Evolutionary conservation across 2,888 invertebrate species (phyloP), one percentile per base, ranked within the genome.

Genomic region (Morpho deidamia): DNA sequence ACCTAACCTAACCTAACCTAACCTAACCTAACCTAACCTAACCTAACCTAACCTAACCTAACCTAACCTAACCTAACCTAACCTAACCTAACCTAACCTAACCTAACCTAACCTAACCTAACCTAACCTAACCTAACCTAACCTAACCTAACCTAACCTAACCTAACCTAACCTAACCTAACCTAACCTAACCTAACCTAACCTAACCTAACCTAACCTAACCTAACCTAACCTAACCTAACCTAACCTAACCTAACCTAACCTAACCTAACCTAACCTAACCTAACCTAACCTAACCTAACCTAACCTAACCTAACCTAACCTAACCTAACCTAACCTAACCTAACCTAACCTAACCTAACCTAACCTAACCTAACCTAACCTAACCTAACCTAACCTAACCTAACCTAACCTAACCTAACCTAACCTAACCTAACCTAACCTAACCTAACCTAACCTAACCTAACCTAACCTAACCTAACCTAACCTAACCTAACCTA

Each of bases 401-500:
- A 41, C 41, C 41, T 41, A 41, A 41, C 41, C 41, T 41, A 41
- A 41, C 41, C 41, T 41, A 41, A 41, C 41, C 41, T 41, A 41
- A 41, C 41, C 41, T 41, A 41, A 41, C 41, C 41, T 41, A 41
- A 41, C 41, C 41, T 41, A 41, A 41, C 41, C 41, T 41, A 41
- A 3, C 41, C 4, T 8, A 41, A 2, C 14, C 1, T 14, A 4
- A 1, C 4, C 14, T 4, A n/a, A n/a, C n/a, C 46, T n/a, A n/a
- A n/a, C n/a, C n/a, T n/a, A n/a, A n/a, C n/a, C n/a, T 46, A 43
- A 42, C 47, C 53, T 42, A 40, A 47, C 47, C n/a, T n/a, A 51
- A 46, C n/a, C n/a, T n/a, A n/a, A n/a, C n/a, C n/a, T n/a, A n/a
- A n/a, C n/a, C n/a, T n/a, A n/a, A n/a, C n/a, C n/a, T n/a, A n/a